Conservation (phyloP, 1,140 invertebrate genomes). For the Bombus cullumanus region DNA sequence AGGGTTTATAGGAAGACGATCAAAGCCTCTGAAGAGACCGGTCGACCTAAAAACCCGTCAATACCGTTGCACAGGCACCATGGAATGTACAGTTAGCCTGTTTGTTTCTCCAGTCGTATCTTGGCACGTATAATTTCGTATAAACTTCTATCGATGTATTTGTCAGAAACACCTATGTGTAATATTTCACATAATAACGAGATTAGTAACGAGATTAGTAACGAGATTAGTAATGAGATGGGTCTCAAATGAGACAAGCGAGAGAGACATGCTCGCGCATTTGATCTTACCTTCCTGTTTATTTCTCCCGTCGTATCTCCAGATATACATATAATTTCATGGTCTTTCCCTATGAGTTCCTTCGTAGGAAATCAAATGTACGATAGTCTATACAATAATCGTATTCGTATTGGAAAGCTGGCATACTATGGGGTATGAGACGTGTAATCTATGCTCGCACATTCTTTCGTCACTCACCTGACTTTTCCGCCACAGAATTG, state of each 20-base stretch:
- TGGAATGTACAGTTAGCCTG: slow-evolving; percentile 28
- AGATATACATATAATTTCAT: not conserved
- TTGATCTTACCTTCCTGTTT: not conserved
- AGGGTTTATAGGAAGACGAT: not conserved
- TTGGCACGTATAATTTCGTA: not conserved
- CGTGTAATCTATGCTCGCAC: not conserved
- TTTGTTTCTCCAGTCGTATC: not conserved
- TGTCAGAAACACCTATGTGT: too few species aligned
- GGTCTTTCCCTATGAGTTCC: not conserved
- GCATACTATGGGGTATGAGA: too few species aligned
- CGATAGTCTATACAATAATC: not conserved
- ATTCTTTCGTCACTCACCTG: slow-evolving; percentile 85
- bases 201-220: not conserved
- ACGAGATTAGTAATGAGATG: not conserved
- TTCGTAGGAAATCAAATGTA: not conserved
- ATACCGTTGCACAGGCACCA: slow-evolving; percentile 16
- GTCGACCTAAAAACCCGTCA: slow-evolving; percentile 35
- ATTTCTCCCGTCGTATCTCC: not conserved
- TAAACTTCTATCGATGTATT: not conserved
- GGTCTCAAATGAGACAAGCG: not conserved
- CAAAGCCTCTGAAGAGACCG: not conserved
- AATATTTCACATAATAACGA: not conserved
- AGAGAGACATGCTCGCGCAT: not conserved
- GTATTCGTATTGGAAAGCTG: not conserved
- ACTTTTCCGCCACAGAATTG: slow-evolving; percentile 96